Evolutionary conservation across 1,140 invertebrate genomes (phyloP).

Genomic region (Drosophila melanica): DNA sequence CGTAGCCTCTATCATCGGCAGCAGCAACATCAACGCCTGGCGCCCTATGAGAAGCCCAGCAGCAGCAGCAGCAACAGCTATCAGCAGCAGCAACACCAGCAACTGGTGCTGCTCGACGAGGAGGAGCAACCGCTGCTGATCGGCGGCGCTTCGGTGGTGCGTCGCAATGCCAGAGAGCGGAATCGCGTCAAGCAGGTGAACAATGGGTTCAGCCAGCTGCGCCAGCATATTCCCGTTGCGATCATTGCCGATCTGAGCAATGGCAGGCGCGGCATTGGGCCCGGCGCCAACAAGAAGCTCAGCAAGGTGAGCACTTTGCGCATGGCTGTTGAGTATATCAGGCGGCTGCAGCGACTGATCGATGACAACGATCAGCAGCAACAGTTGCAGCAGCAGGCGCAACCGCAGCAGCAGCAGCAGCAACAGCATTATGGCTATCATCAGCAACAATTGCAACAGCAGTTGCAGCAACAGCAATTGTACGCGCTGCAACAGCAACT

Average conservation of each 20-base stretch:
- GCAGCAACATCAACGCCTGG: slow-evolving; percentile 10
- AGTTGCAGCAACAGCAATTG: slow-evolving; percentile 45
- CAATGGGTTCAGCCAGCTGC: slow-evolving; percentile 94
- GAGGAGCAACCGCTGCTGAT: slow-evolving; percentile 32
- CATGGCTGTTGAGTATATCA: slow-evolving; percentile 97
- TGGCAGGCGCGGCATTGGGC: slow-evolving; percentile 85
- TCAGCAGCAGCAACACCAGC: slow-evolving; percentile 7
- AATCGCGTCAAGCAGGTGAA: slow-evolving; percentile 98
- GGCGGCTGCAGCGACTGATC: slow-evolving; percentile 92
- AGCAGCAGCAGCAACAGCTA: slow-evolving; percentile 15
- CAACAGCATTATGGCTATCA: slow-evolving; percentile 41
- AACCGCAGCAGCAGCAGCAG: slow-evolving; percentile 15
- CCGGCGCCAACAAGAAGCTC: slow-evolving; percentile 91
- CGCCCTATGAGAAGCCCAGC: slow-evolving; percentile 31
- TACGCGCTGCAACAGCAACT: slow-evolving; percentile 52
- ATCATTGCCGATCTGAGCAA: slow-evolving; percentile 89
- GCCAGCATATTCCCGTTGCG: slow-evolving; percentile 93
- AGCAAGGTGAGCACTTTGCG: slow-evolving; percentile 97
- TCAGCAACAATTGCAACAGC: slow-evolving; percentile 54
- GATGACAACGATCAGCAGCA: slow-evolving; percentile 68
- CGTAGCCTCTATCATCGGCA: slow-evolving; percentile 31
- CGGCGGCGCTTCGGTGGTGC: slow-evolving; percentile 88
- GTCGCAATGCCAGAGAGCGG: slow-evolving; percentile 95
- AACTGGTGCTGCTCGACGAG: slow-evolving; percentile 31
- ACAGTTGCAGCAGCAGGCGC: slow-evolving; percentile 21